Evolutionary conservation across 1,140 invertebrate species (phyloP).

Genomic region (Diplogasteroides magnus): DNA sequence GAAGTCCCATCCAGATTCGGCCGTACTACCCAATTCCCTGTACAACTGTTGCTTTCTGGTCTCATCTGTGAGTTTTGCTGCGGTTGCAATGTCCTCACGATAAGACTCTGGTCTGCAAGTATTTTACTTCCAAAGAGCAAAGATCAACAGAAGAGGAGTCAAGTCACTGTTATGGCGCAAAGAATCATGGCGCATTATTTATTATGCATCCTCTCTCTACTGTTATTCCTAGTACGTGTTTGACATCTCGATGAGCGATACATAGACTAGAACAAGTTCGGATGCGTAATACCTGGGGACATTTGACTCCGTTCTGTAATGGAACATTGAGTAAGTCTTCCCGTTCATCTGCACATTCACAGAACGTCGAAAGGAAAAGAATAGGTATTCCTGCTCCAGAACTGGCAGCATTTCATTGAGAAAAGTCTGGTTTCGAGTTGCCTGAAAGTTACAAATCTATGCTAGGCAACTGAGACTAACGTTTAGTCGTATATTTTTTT

Average conservation of each 20-base stretch:
- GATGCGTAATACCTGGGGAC: conserved; percentile 60
- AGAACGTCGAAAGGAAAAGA: conserved; percentile 60
- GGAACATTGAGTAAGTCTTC: conserved; percentile 43
- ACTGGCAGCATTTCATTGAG: conserved; percentile 45
- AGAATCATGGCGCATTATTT: no score
- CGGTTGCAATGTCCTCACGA: conserved; percentile 35
- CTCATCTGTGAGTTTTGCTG: conserved; percentile 13
- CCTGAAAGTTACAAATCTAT: no score
- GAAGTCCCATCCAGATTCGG: conserved; percentile 59
- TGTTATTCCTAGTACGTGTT: no score
- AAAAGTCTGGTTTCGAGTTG: conserved; percentile 69
- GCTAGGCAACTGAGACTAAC: no score
- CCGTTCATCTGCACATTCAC: conserved; percentile 29
- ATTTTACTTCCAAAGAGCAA: no score
- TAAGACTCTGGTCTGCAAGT: conserved; percentile 42
- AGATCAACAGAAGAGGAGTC: no score
- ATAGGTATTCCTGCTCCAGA: conserved; percentile 55
- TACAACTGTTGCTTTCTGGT: conserved; percentile 18
- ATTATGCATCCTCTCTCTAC: no score
- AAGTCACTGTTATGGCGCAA: no score
- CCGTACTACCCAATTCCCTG: conserved; percentile 51
- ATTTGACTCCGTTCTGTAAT: conserved; percentile 59
- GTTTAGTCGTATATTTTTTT: no score
- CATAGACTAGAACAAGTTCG: no score
- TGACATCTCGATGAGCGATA: no score